Evolutionary conservation across 1,140 invertebrate species (phyloP), one percentile per base, ranked within the genome.

Genomic region (Scaptomyza pallida): DNA sequence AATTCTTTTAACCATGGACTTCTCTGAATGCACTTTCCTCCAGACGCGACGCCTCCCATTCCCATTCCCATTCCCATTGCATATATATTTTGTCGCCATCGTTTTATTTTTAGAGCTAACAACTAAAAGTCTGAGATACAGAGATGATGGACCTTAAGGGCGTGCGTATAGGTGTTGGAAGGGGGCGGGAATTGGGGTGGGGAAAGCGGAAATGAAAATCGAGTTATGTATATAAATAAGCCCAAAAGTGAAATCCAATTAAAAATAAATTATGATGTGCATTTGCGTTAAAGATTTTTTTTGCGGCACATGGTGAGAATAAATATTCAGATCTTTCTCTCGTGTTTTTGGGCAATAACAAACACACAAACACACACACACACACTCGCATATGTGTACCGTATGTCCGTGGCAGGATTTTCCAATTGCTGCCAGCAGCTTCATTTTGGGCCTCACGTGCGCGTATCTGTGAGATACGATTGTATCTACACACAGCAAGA

Each of bases 261-360:
- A 78, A 78, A 86, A 80, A 80, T 86, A 86, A 86, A 86, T 86
- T 86, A 86, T 86, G 81, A 77, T 86, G 48, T 75, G 74, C 60
- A 55, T 75, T 69, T 78, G 57, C 44, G 26, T 19, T 41, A n/a
- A 75, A 71, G 67, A 65, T 63, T 64, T 76, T 76, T 63, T 64
- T 76, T 76, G 47, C 35, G 59, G 59, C 65, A 70, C 35, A 59
- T 70, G 60, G 21, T 63, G 67, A 54, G 59, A 69, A 54, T 26
- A 23, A 47, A 16, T 62, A 35, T 43, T 33, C 5, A 23, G 3
- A 40, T 17, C 21, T 40, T 37, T 54, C n/a, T 35, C 2, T 15
- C 0, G 8, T 54, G 1, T 19, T 19, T 17, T 35, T 44, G 6
- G 41, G 37, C 16, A 52, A 21, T 47, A 47, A 23, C 30, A 43